phyloP scores from a whole-genome alignment of 2,888 invertebrate species.

The Strigamia crassipes region DNA sequence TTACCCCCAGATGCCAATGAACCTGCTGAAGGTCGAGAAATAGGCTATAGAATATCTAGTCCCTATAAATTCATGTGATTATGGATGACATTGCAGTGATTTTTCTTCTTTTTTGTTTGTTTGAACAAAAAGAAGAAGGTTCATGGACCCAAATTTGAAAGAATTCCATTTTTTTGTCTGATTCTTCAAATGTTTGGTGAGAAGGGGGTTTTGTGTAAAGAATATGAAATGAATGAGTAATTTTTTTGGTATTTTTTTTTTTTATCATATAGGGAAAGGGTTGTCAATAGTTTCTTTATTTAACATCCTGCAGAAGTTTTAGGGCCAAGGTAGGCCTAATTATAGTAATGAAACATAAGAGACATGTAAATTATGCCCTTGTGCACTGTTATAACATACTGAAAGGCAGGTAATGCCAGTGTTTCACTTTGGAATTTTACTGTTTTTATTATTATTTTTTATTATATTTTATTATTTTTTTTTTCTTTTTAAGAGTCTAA shows the following conservation, averaged over 20 bases:
- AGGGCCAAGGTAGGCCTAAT: not conserved
- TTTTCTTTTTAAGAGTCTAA: not conserved
- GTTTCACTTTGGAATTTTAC: not conserved
- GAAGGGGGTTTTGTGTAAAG: not conserved
- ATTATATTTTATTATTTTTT: too few species aligned
- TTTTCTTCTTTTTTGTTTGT: not conserved
- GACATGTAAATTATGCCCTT: not conserved
- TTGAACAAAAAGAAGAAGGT: not conserved
- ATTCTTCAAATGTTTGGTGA: not conserved
- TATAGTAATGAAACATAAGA: not conserved
- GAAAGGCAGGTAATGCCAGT: not conserved
- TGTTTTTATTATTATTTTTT: not conserved
- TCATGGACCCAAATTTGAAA: not conserved
- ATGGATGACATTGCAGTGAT: too few species aligned
- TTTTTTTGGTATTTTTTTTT: not conserved
- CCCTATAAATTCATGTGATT: not conserved
- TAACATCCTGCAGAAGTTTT: slow-evolving; percentile 6
- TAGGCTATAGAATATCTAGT: slow-evolving; percentile 1
- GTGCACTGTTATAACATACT: not conserved
- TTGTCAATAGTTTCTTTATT: not conserved
- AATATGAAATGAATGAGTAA: slow-evolving; percentile 1
- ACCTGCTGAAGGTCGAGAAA: not conserved
- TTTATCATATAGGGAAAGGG: not conserved
- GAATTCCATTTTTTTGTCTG: not conserved
- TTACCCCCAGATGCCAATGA: not conserved